Evolutionary conservation across 2,888 invertebrate species (phyloP).

Genomic region (Tetanocera ferruginea): DNA sequence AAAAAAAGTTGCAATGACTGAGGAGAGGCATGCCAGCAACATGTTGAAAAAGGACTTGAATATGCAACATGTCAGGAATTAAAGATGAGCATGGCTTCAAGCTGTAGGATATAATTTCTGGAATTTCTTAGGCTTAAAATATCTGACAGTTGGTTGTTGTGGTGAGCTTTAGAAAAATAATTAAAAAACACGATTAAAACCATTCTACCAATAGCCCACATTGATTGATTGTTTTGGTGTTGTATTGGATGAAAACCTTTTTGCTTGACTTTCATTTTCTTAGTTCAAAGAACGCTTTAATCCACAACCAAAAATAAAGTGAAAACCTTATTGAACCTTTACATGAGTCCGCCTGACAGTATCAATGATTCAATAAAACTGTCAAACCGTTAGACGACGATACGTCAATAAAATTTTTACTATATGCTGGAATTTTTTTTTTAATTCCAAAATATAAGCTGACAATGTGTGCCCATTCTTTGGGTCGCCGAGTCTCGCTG

Average conservation of each 20-base stretch:
- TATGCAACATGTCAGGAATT: background rate
- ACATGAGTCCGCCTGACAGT: background rate
- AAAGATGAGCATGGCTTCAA: background rate
- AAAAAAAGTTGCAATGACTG: background rate
- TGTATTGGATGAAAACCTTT: background rate
- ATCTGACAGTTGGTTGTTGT: too few relatives aligned
- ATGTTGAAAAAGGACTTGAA: background rate
- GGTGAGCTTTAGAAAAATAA: too few relatives aligned
- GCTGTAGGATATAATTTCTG: too few relatives aligned
- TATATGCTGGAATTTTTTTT: background rate
- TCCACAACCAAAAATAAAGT: background rate
- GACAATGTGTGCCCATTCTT: conserved; percentile 5
- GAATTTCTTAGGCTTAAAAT: too few relatives aligned
- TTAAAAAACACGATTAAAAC: too few relatives aligned
- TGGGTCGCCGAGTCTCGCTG: background rate
- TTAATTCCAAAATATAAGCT: background rate
- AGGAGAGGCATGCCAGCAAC: background rate
- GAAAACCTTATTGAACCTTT: conserved; percentile 16
- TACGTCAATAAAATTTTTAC: conserved; percentile 1
- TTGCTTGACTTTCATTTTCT: background rate
- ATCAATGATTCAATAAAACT: conserved; percentile 15
- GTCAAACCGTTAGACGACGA: conserved; percentile 10
- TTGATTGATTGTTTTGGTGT: too few relatives aligned
- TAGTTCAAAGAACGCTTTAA: background rate
- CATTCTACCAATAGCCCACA: too few relatives aligned